These are phyloP conservation scores for Drosophila mojavensis DNA, from an alignment of 1,140 invertebrate genomes.

Conservation along the genomic window DNA sequence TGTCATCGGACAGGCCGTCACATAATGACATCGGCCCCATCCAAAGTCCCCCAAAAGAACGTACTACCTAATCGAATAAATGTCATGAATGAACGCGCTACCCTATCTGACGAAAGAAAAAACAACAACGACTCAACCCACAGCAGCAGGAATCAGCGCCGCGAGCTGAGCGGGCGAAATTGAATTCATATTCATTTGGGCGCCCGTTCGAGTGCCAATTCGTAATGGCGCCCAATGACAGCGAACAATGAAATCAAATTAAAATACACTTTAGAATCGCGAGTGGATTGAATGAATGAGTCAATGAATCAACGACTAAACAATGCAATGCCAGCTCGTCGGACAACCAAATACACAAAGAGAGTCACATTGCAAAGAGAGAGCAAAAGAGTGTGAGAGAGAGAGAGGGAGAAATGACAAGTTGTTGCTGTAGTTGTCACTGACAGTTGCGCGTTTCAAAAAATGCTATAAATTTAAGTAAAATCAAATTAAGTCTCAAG, in stretches of 20 bases:
- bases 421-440: slow-evolving; percentile 1
- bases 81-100: slow-evolving; percentile 47
- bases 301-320: slow-evolving; percentile 76
- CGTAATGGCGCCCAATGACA: slow-evolving; percentile 66
- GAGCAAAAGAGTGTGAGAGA: background rate
- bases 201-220: slow-evolving; percentile 47
- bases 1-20: slow-evolving; percentile 47
- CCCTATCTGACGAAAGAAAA: slow-evolving; percentile 7
- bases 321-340: slow-evolving; percentile 52
- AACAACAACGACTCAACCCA: background rate
- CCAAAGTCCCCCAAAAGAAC: background rate
- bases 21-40: slow-evolving; percentile 18
- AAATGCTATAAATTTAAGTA: slow-evolving; percentile 45
- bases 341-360: slow-evolving; percentile 2
- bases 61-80: slow-evolving; percentile 49
- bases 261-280: slow-evolving; percentile 77
- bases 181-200: slow-evolving; percentile 77
- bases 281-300: slow-evolving; percentile 52
- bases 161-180: slow-evolving; percentile 3
- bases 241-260: slow-evolving; percentile 82
- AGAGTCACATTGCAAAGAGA: slow-evolving; percentile 21
- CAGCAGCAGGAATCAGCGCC: background rate
- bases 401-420: slow-evolving; percentile 13
- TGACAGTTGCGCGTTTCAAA: slow-evolving; percentile 45
- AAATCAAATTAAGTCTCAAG: slow-evolving; percentile 59